Evolutionary conservation across 2,113 vertebrate species (phyloP), one percentile per base, ranked within the genome.

Genomic region (Dasyprocta punctata): DNA sequence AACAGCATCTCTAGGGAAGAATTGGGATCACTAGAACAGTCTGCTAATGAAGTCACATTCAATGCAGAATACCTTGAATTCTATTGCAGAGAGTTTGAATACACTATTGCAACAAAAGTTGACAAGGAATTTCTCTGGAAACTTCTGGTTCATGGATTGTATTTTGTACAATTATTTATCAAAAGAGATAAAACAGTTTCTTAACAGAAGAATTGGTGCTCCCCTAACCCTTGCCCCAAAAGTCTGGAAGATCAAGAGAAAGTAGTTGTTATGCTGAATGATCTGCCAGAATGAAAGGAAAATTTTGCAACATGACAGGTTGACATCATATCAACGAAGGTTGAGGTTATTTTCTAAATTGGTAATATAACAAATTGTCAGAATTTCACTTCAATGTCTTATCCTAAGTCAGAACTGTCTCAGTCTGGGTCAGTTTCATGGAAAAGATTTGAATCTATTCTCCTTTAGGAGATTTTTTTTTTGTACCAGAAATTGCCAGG

Each of bases 261-360:
- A 86, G 10, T 10, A 56, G 52, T 84, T 85, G 8, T 94, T 93
- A 82, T 56, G 7, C 28, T 90, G n/a, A 86, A 89, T 81, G 61
- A 97, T 89, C 26, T 95, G 75, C 94, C 65, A 93, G 73, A 58
- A 84, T 67, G 86, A 89, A 56, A 92, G n/a, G 28, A 38, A 78
- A 63, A 47, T 71, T 63, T 82, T 60, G 6, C 69, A 84, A 56
- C 10, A 63, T 97, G 92, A 95, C 61, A 96, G 30, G 24, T 89
- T 97, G 95, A 41, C 78, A 93, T 78, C 86, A 26, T 67, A 56
- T 94, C 85, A 90, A 52, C 52, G 75, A 24, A 33, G 10, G 36
- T 94, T 81, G 26, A 54, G 63, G 95, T 95, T 91, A 94, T 95
- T 97, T 96, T 96, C 81, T 96, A 92, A 98, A 94, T 71, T 94